These are phyloP conservation scores for Pterophyllum scalare DNA, from an alignment of 2,113 vertebrate genomes.

Conservation along the genomic window DNA sequence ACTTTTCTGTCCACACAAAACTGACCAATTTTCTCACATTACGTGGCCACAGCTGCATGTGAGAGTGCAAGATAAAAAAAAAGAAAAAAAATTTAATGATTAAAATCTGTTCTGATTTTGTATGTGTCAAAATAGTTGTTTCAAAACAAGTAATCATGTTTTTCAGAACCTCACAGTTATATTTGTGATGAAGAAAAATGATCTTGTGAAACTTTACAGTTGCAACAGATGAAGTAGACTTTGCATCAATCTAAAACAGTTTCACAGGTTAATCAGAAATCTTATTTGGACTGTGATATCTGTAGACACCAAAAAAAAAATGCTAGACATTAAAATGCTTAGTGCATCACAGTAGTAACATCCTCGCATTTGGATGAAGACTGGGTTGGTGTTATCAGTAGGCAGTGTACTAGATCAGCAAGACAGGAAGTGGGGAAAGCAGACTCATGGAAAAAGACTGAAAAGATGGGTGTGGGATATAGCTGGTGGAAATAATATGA, in stretches of 20 bases:
- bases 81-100: conserved; percentile 12
- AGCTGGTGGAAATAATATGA: neutral
- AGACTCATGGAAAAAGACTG: neutral
- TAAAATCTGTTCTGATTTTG: conserved; percentile 7
- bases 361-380: neutral
- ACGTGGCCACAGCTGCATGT: neutral
- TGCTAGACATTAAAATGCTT: neutral
- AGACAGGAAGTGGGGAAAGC: neutral
- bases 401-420: neutral
- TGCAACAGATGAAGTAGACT: neutral
- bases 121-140: neutral
- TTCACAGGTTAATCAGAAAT: neutral
- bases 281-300: neutral
- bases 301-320: neutral
- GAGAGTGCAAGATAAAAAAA: neutral
- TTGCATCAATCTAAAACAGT: too few relatives aligned
- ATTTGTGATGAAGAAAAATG: conserved; percentile 45
- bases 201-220: neutral
- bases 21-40: conserved; percentile 7
- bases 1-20: neutral
- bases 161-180: neutral
- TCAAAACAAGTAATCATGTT: conserved; percentile 30
- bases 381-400: neutral
- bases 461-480: too few relatives aligned
- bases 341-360: neutral